These are phyloP conservation scores for Emydura subglobosa DNA, from an alignment of 2,113 vertebrate species.

Conservation along the genomic window DNA sequence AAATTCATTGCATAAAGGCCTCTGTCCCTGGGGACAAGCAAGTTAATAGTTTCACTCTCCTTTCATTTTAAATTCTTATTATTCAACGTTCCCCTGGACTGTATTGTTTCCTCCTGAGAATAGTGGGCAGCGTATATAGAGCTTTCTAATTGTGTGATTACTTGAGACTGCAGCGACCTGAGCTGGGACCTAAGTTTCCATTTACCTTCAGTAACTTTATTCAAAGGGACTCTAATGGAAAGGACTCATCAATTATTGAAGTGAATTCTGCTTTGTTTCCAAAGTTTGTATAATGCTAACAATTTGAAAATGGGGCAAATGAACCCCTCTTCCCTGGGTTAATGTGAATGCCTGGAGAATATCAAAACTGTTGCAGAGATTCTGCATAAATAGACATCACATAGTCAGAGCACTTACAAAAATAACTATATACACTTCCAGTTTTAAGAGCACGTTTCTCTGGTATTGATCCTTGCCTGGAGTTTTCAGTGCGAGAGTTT, in stretches of 20 bases:
- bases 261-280: slow-evolving; percentile 51
- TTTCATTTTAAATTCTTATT: slow-evolving; percentile 46
- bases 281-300: slow-evolving; percentile 18
- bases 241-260: slow-evolving; percentile 59
- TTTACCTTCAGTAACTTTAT: slow-evolving; percentile 58
- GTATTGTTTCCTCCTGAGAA: slow-evolving; percentile 15
- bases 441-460: neutral
- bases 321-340: neutral
- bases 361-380: neutral
- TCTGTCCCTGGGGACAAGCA: neutral
- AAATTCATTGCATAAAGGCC: neutral
- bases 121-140: slow-evolving; percentile 11
- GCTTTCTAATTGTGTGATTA: slow-evolving; percentile 53
- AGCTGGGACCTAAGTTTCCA: slow-evolving; percentile 35
- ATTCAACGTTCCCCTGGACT: slow-evolving; percentile 17
- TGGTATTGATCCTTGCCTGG: accelerated
- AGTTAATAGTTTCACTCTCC: slow-evolving; percentile 30
- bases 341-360: slow-evolving; percentile 2
- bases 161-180: slow-evolving; percentile 35
- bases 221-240: slow-evolving; percentile 51
- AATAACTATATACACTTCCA: neutral
- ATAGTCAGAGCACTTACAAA: slow-evolving; percentile 21
- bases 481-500: neutral
- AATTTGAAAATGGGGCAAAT: slow-evolving; percentile 18
- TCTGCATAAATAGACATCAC: neutral